Evolutionary conservation across 2,888 invertebrate genomes (phyloP), one percentile per base, ranked within the genome.

Genomic region (Gari tellinella): DNA sequence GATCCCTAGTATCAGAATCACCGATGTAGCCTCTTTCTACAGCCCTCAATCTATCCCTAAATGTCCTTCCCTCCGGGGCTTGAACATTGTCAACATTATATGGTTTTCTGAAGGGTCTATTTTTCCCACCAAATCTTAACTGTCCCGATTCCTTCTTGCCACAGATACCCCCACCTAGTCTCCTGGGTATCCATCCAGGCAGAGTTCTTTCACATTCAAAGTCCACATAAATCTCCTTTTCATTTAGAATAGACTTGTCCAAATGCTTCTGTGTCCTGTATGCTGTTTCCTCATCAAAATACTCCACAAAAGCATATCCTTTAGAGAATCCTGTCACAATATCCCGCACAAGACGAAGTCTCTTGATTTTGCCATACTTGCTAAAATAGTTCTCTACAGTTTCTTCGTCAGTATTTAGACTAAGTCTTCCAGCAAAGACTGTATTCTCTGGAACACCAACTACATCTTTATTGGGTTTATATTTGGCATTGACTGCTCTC

Each of bases 221-320:
- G 90, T 97, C 97, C 2, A 96, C 95, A 85, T 97, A 93, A 37
- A 97, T 93, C 88, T 94, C 94, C 64, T 78, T 93, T 1, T 95
- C 95, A 88, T 96, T 96, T 46, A 97, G 91, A 48, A 92, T 89
- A 63, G 93, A 92, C 85, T 94, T 94, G 81, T 95, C 93, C 85
- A 94, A 94, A 65, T 94, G 93, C 57, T 93, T 92, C 48, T 94
- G 93, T 0, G 96, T 96, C 75, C 93, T 93, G 64, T 94, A 93
- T 7, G 95, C 95, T 61, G 94, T 94, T 15, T 92, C 92, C 76
- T 93, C 93, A 25, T 93, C 93, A 78, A 94, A 94, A 92, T 94
- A 97, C 92, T 97, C 97, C n/a, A 97, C 94, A 91, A 97, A 97
- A 0, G 95, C 97, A 89, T 97, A 97, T 61, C 96, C 94, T 90